Base-by-base conservation (phyloP, 2,888 invertebrate genomes). In the Thereva nobilitata region DNA sequence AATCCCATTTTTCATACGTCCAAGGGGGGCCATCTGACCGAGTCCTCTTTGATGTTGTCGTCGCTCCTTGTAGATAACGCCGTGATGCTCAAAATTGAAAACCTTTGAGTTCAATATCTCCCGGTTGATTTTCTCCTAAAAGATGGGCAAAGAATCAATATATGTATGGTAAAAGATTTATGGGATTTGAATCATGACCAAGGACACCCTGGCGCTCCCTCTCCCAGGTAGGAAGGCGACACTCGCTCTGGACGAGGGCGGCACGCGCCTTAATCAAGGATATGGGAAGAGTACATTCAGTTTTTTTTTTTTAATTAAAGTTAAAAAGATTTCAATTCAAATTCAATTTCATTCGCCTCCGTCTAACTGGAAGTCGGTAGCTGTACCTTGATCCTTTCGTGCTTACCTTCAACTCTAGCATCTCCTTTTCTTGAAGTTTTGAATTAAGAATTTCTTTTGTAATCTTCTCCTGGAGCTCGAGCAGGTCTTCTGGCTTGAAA, bases 381-480 rank as follows among this genome's bases (percentile, higher is more conserved):
- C 7, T 9, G n/a, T 9, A 42, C n/a, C 9, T 47, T 42, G 42
- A 7, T 7, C n/a, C n/a, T 42, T 42, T n/a, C 42, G 42, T 50
- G n/a, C 52, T 76, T 74, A 81, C 80, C 79, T 81, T 80, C 68
- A 81, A 71, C 71, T 80, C 80, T 38, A 79, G 72, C 79, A 80
- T 79, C 75, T 80, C 80, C 70, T 78, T 78, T 74, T 79, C 80
- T 71, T 80, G 77, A 67, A 81, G 74, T 74, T 80, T 81, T 35
- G 81, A 79, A 73, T 79, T 81, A 65, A 80, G 75, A 72, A 81
- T 81, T 74, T 81, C 80, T 73, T 80, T 80, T 69, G 80, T 77
- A 64, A 81, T 81, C 69, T 80, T 80, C 71, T 80, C 78, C 69
- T 80, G 80, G 64, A 80, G 75, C 73, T 81, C 80, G 63, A 80